Evolutionary conservation across 92 coral and sea anemone genomes (phyloP), one percentile per base, ranked within the genome.

Genomic region (Paramuricea clavata): DNA sequence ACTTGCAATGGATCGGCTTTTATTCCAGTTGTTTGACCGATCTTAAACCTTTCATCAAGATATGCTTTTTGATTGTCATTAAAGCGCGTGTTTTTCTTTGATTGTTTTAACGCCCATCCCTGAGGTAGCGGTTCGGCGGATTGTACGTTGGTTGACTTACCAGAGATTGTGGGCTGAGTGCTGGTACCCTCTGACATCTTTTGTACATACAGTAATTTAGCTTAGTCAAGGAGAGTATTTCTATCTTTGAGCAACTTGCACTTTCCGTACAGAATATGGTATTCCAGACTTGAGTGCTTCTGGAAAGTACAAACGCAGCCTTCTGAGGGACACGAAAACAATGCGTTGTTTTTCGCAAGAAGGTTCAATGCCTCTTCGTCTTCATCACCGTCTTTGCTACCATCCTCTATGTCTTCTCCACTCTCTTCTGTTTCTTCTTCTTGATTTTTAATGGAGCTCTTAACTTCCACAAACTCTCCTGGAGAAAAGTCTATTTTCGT

Each of bases 271-370:
- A 91, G 81, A 6, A 87, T 74, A 75, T 91, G 93, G 13, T 67
- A 81, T 59, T 91, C 91, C 15, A 87, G 82, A 5, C 72, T 54
- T 0, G 85, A 49, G 26, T 32, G 36, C 23, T 81, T 65, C 50
- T 91, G 89, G 81, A 86, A 89, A 12, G 83, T 87, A 25, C 76
- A 86, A 36, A 73, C 49, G 23, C 94, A 91, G 25, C 94, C 94
- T 15, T 91, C 87, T 57, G 89, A 73, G 31, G 94, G 92, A 36
- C 94, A 88, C 12, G 81, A 75, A 72, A 64, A 74, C 31, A 88
- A 79, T 11, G 57, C 28, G 43, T 42, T 36, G 30, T n/a, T 47
- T 47, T n/a, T 57, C 65, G 10, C 44, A 39, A 39, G n/a, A n/a
- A n/a, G n/a, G n/a, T n/a, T n/a, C n/a, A n/a, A n/a, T n/a, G n/a